A percentile compares a stretch with the other conserved stretches of the same genome.
These are phyloP conservation scores for Boulengeromyrus knoepffleri DNA, from an alignment of 2,113 vertebrate species.

Conservation along the genomic window DNA sequence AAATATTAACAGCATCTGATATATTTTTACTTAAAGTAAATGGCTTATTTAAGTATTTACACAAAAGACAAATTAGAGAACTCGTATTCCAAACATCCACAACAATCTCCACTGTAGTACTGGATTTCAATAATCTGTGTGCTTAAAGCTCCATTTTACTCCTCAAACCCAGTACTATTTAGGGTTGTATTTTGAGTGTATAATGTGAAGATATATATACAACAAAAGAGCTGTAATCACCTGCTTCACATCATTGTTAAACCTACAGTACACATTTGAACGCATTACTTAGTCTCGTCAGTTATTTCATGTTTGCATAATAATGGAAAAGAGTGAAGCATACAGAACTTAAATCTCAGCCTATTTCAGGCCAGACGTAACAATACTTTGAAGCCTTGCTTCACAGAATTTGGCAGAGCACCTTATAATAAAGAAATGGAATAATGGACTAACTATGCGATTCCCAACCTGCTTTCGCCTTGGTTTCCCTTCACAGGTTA, in stretches of 20 bases:
- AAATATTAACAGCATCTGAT: not conserved
- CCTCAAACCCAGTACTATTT: not conserved
- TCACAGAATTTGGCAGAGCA: not conserved
- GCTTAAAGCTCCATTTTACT: not conserved
- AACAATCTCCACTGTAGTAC: not conserved
- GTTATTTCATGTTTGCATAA: not conserved
- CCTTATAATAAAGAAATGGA: not conserved
- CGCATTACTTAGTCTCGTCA: not conserved
- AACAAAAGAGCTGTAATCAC: not conserved
- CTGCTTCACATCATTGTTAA: not conserved
- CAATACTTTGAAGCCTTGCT: not conserved
- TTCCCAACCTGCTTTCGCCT: not conserved
- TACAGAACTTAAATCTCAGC: not conserved
- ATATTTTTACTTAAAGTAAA: not conserved
- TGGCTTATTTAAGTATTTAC: not conserved
- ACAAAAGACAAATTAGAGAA: not conserved
- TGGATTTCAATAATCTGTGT: not conserved
- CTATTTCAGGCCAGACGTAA: not conserved
- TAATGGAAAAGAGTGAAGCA: not conserved
- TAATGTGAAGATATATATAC: not conserved
- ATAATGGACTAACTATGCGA: not conserved
- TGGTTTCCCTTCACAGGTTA: conserved; percentile 3
- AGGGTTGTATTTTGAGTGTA: not conserved
- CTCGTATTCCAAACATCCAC: not conserved
- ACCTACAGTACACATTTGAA: not conserved